A percentile compares a stretch with the other conserved stretches of the same genome.
These are phyloP conservation scores for Drosophila maculinotata DNA, from an alignment of 2,888 invertebrate genomes.

Conservation along the genomic window DNA sequence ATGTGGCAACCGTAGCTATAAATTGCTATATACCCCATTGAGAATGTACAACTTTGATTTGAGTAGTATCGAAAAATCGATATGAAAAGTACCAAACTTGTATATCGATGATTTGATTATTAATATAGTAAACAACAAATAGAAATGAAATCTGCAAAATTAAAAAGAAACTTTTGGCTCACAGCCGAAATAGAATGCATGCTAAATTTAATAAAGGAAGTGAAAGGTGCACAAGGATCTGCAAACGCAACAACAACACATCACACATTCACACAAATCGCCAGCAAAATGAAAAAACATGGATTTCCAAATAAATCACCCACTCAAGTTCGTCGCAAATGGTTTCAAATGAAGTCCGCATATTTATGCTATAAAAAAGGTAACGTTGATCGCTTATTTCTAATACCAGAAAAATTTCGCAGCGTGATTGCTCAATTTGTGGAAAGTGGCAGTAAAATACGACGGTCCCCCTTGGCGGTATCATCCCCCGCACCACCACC, in stretches of 20 bases:
- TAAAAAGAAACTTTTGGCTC: constrained; percentile 81
- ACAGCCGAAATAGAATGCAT: constrained; percentile 81
- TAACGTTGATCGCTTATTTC: constrained; percentile 76
- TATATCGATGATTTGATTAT: not conserved
- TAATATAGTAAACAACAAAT: not conserved
- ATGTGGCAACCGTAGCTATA: too few relatives aligned
- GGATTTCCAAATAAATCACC: constrained; percentile 81
- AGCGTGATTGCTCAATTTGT: constrained; percentile 79
- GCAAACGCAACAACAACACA: constrained; percentile 73
- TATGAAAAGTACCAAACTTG: not conserved
- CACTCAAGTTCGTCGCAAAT: constrained; percentile 79
- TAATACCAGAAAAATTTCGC: constrained; percentile 79
- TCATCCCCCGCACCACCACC: constrained; percentile 13
- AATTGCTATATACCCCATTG: too few relatives aligned
- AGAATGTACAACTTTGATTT: not conserved
- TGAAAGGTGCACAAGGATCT: constrained; percentile 67
- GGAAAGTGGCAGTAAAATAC: constrained; percentile 70
- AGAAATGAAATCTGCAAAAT: constrained; percentile 73
- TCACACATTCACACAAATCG: constrained; percentile 79
- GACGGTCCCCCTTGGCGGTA: constrained; percentile 21
- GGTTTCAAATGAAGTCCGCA: constrained; percentile 83
- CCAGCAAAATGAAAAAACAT: constrained; percentile 76
- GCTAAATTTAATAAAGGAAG: constrained; percentile 76
- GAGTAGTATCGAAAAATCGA: constrained; percentile 2
- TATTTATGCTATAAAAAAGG: constrained; percentile 81